Conservation (phyloP, 2,113 vertebrate genomes). For the pig (Sus scrofa) region T2T-Sscrofa CM000823.6:8298001-8298500, state of each 20-base stretch:
- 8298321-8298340: background rate
- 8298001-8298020: background rate
- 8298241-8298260: accelerated
- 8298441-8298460: background rate
- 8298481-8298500: background rate
- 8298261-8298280: background rate
- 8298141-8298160: accelerated
- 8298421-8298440: background rate
- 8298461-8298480: background rate
- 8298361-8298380: background rate
- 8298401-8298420: background rate
- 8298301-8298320: accelerated
- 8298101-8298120: background rate
- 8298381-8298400: accelerated
- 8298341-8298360: background rate
- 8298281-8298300: accelerated
- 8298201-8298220: accelerated
- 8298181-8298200: background rate
- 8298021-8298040: background rate
- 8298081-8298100: background rate
- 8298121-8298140: background rate
- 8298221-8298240: background rate
- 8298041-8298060: background rate
- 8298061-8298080: accelerated
- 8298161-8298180: accelerated